These are phyloP conservation scores for Crotalus viridis DNA, from an alignment of 2,113 vertebrate species.

Conservation along the genomic window DNA sequence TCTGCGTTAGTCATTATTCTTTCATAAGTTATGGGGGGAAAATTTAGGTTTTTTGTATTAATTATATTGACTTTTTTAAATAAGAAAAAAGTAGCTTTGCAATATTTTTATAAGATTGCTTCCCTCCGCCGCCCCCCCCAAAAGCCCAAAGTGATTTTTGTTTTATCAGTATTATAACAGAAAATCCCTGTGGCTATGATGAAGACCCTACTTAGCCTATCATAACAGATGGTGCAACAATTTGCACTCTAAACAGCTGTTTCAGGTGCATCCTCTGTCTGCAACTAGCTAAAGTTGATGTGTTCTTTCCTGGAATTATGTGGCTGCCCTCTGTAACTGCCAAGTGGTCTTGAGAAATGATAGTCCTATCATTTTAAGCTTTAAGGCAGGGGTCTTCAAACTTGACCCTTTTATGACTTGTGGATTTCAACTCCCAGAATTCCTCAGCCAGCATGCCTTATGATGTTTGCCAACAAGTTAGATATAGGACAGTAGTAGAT, in stretches of 20 bases:
- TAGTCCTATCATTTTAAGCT: background rate
- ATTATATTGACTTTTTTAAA: background rate
- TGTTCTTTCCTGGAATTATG: background rate
- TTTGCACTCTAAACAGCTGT: background rate
- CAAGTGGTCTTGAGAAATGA: background rate
- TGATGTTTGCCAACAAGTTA: background rate
- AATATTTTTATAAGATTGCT: background rate
- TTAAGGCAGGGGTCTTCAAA: background rate
- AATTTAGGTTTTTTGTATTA: conserved; percentile 6
- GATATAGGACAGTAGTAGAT: background rate
- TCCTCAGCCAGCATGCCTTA: no score
- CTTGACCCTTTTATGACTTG: no score
- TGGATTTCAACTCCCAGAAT: no score
- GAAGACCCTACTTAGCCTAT: background rate
- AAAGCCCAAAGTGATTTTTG: background rate
- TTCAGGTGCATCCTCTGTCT: background rate
- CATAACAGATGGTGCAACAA: background rate
- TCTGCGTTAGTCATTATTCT: background rate
- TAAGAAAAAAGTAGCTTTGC: background rate
- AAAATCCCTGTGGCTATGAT: background rate
- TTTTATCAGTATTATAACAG: background rate
- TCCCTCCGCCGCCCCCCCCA: background rate
- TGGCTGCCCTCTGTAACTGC: background rate
- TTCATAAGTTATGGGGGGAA: background rate
- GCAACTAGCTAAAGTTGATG: background rate